Base-by-base conservation (phyloP, 2,888 invertebrate species). In the Lasioglossum figueresi region DNA sequence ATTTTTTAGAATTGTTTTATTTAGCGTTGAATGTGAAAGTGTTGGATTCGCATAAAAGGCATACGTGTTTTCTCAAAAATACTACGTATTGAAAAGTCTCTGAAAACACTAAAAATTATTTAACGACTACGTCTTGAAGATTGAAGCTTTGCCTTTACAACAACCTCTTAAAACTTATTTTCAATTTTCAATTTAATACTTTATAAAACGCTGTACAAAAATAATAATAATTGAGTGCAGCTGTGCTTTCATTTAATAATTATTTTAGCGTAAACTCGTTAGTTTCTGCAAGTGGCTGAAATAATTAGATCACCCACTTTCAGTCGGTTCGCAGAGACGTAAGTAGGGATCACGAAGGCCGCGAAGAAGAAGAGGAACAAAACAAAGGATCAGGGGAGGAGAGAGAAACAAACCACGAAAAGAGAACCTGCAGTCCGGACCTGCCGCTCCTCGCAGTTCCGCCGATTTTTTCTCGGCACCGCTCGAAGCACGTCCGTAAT, bases 401-500 rank as follows among this genome's bases (percentile, higher is more conserved):
- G 48, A 23, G 34, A 19, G 37, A 12, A 27, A 12, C 16, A 23
- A n/a, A 59, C 66, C 59, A 40, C 75, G 63, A 43, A 23, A 31
- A 70, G 43, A 40, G 79, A 72, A 82, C 71, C 82, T 71, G 82
- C 74, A 40, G 59, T 70, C 77, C 66, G 68, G 34, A 27, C 48
- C 63, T 43, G 63, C 63, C 45, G 70, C 48, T 34, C 63, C 71
- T 56, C 71, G 31, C 66, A 23, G 43, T 80, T 72, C 66, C 73
- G 75, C 63, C 77, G 74, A 77, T 89, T 74, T 81, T 89, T 80
- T 85, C 52, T 48, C 79, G 19, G 43, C 78, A 16, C 75, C 14
- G 48, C 63, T 79, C 71, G 45, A 75, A 74, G 76, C 84, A 83
- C 80, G 85, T 87, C 82, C 76, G 82, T 89, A 89, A 89, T 89